Evolutionary conservation across 2,797 vertebrate genomes (phyloP).

Genomic region (Pelochelys cantorii): DNA sequence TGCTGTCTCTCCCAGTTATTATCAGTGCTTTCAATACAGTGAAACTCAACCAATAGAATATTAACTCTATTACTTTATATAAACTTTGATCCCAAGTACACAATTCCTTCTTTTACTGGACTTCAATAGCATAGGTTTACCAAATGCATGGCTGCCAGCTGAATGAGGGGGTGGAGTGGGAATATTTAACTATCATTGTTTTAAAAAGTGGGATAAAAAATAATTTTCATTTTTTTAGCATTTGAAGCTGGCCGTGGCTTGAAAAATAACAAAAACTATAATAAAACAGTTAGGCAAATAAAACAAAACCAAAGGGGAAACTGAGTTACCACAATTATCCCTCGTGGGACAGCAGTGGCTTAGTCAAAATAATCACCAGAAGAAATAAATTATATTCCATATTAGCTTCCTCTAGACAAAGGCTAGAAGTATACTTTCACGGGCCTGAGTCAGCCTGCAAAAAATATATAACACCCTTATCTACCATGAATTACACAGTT

Average conservation of each 20-base stretch:
- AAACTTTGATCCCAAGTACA: neutral
- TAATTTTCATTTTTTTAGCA: neutral
- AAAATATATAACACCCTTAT: neutral
- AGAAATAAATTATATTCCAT: neutral
- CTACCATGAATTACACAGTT: neutral
- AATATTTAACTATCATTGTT: neutral
- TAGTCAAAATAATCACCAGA: slow-evolving; percentile 7
- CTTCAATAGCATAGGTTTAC: neutral
- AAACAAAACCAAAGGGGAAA: neutral
- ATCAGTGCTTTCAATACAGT: neutral
- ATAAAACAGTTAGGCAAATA: neutral
- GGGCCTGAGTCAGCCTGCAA: neutral
- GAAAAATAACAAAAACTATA: neutral
- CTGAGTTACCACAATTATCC: neutral
- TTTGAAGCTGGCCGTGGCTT: neutral
- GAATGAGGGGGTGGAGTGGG: neutral
- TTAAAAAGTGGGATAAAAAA: neutral
- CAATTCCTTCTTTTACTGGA: neutral
- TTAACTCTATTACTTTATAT: neutral
- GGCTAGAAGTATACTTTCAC: neutral
- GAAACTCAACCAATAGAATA: neutral
- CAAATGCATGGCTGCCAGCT: slow-evolving; percentile 1
- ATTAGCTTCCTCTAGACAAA: slow-evolving; percentile 18
- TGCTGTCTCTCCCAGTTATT: neutral
- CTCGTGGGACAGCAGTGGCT: neutral